Evolutionary conservation across 92 coral and sea anemone genomes (phyloP).

Genomic region (Bergia sp.): DNA sequence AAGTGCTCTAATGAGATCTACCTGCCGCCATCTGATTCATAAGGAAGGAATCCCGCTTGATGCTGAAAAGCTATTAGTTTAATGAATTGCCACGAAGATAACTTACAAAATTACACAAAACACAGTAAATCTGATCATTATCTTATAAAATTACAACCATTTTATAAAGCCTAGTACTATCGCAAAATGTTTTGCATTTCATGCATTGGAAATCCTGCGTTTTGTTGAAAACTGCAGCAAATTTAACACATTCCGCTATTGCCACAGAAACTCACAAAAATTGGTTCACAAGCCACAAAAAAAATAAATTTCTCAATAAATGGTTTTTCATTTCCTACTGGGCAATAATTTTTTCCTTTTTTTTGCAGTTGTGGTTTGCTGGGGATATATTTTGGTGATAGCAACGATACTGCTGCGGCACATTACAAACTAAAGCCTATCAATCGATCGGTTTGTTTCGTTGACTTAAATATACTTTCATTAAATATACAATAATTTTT

Average conservation of each 20-base stretch:
- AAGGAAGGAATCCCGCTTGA: too few species aligned
- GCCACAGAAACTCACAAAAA: background rate
- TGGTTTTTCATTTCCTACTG: background rate
- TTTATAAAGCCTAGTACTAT: background rate
- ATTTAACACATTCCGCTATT: background rate
- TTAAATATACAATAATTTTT: constrained; percentile 24
- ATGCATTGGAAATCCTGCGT: background rate
- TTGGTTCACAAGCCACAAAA: background rate
- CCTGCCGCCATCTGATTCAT: too few species aligned
- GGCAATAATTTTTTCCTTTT: background rate
- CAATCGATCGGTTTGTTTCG: background rate
- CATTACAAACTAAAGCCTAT: background rate
- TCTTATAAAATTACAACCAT: too few species aligned
- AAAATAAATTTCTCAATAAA: too few species aligned
- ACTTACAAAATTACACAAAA: too few species aligned
- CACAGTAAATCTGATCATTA: too few species aligned
- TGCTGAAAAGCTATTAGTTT: too few species aligned
- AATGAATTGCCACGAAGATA: too few species aligned
- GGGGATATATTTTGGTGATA: background rate
- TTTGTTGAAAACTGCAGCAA: background rate
- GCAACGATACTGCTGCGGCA: background rate
- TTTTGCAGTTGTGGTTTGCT: background rate
- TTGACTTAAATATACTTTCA: constrained; percentile 16
- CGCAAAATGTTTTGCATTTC: background rate
- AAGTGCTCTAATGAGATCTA: too few species aligned